Percentiles rank a stretch among this genome's conserved stretches.
phyloP scores from a whole-genome alignment of 2,113 vertebrate genomes.

The Charadrius vociferus region DNA sequence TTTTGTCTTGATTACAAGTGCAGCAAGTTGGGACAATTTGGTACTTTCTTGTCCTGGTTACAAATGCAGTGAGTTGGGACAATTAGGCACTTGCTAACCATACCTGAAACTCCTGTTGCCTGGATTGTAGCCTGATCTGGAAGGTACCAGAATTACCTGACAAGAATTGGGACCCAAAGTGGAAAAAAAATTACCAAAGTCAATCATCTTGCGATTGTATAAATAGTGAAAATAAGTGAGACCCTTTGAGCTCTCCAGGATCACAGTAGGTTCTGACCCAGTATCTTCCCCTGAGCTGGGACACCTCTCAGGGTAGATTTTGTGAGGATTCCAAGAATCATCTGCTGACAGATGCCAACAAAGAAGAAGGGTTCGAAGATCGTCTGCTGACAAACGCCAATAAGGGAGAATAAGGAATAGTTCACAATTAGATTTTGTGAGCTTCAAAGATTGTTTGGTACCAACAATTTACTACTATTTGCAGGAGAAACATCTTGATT shows the following conservation, averaged over 20 bases:
- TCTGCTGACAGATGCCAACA: not conserved
- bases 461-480: not conserved
- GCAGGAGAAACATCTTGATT: not conserved
- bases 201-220: not conserved
- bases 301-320: not conserved
- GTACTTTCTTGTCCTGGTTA: not conserved
- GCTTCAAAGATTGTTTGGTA: not conserved
- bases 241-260: not conserved
- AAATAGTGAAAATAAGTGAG: not conserved
- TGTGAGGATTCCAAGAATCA: not conserved
- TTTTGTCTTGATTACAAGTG: not conserved
- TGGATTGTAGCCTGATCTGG: not conserved
- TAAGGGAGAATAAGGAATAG: not conserved
- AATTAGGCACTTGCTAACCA: not conserved
- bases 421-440: not conserved
- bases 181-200: not conserved
- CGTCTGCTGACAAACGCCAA: not conserved
- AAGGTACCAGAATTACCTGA: not conserved
- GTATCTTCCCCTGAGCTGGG: not conserved
- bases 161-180: not conserved
- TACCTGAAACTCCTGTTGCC: not conserved
- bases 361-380: not conserved
- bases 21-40: not conserved
- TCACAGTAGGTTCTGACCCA: not conserved
- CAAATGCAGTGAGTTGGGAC: not conserved